Percentiles rank a stretch among this genome's conserved stretches.
Evolutionary conservation across 2,113 vertebrate genomes (phyloP).

Genomic region (Amblyopsis rosae): DNA sequence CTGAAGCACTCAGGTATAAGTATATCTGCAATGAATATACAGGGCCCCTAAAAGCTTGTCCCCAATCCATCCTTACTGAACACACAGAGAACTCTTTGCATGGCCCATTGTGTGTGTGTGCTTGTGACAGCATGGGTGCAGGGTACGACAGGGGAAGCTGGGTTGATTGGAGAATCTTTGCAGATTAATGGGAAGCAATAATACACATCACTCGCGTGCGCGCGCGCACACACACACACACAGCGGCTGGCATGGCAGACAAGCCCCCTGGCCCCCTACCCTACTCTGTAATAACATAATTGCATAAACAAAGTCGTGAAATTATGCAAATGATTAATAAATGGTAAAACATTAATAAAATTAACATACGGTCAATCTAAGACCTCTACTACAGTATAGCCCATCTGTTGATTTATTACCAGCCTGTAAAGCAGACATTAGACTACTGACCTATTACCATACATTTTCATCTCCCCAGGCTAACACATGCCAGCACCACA

Average conservation of each 20-base stretch:
- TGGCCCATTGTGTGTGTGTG: conserved; percentile 7
- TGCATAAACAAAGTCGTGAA: conserved; percentile 19
- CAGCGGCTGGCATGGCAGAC: too few species aligned
- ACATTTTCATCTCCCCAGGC: too few species aligned
- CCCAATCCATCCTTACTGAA: conserved; percentile 19
- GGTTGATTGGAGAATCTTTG: neutral
- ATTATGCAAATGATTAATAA: neutral
- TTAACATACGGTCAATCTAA: too few species aligned
- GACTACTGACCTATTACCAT: too few species aligned
- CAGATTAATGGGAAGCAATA: conserved; percentile 21
- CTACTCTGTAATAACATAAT: conserved; percentile 6
- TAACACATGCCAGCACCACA: too few species aligned
- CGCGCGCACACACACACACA: neutral
- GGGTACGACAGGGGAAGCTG: conserved; percentile 15
- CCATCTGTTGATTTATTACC: too few species aligned
- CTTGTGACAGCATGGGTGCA: conserved; percentile 30
- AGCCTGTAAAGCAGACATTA: too few species aligned
- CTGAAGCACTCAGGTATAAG: too few species aligned
- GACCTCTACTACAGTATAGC: too few species aligned
- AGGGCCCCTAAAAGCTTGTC: neutral
- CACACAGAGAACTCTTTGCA: conserved; percentile 67
- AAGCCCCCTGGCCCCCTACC: neutral
- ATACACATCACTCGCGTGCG: neutral
- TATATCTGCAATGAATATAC: too few species aligned
- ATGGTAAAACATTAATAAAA: too few species aligned